Base-by-base conservation (phyloP, 2,113 vertebrate genomes). In the Microtus oregoni region DNA sequence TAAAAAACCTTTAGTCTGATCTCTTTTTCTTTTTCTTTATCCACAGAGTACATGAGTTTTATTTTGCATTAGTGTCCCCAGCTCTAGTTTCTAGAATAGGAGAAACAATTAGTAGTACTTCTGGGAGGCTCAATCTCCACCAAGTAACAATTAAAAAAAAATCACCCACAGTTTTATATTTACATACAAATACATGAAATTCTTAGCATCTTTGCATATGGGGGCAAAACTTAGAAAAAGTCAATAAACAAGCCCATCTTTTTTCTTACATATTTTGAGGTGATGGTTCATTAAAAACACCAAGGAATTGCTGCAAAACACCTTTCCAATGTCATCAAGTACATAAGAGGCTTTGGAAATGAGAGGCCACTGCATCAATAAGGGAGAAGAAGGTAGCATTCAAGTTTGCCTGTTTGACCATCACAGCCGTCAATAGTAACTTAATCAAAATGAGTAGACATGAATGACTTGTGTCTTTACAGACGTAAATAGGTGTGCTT, bases 41-140 rank as follows among this genome's bases (percentile, higher is more conserved):
- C 90, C 92, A 8, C 32, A 88, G 58, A 96, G 76, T 70, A 93
- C 44, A 91, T 82, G 86, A 94, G 97, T 97, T 92, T 78, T 91
- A 76, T 77, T 38, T 97, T 94, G 85, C 89, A 96, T 97, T 89
- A 94, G 28, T 85, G 44, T 89, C 77, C 41, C 67, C 75, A 94
- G 67, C 61, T 97, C 89, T 68, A 89, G 87, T 91, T 96, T 96
- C 86, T 96, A 96, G 96, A 97, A 91, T 32, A 44, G 38, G 68
- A 77, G 79, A 91, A 96, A 89, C 88, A 97, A 97, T 35, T 38
- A 88, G 94, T 32, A 91, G 30, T 12, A 32, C 26, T 91, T 63
- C 81, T 95, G 73, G 24, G 15, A 81, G 47, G 1, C 26, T 97
- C 58, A 35, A 2, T 92, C 81, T 94, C 77, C 61, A 83, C 4